Evolutionary conservation across 1,140 invertebrate species (phyloP), one percentile per base, ranked within the genome.

Genomic region (Heliothis subflexa): DNA sequence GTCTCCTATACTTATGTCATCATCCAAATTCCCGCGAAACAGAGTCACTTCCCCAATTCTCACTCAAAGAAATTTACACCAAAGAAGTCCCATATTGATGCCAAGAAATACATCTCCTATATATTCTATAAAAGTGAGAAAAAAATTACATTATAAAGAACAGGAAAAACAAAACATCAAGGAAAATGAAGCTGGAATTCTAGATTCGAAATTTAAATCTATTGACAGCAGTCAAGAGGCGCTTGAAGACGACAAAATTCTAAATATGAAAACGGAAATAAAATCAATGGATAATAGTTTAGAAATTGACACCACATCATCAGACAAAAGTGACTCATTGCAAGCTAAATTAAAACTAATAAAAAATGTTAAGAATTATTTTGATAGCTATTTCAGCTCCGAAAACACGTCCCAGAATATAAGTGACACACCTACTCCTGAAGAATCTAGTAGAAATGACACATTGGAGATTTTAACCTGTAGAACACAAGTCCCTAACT

Each of bases 341-440:
- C 73, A 66, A 49, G 18, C 40, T 13, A 80, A 74, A 78, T 21
- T 59, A 12, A 81, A 87, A 1, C 73, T 93, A 72, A 79, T 83
- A n/a, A 83, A 83, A 40, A 89, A 82, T 68, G 85, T 91, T 2
- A 91, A 90, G 85, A 83, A 81, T 66, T 94, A 85, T 77, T 93
- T 94, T 72, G 84, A 91, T 3, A 88, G 80, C 40, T 74, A 90
- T 72, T 91, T 93, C 52, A 88, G 82, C 49, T 89, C 89, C 4
- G 83, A 88, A 57, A 83, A 79, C 45, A 49, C 78, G 33, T 91
- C 90, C 7, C 89, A 91, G 79, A 78, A 87, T 59, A 93, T 93
- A 57, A 90, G 86, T 73, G 89, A 91, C 3, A 84, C 81, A 57
- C 28, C 64, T 0, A 86, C 86, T 66, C 86, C 86, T 14, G 83